Conservation (phyloP, 2,888 invertebrate genomes). For the Spialia ferax region DNA sequence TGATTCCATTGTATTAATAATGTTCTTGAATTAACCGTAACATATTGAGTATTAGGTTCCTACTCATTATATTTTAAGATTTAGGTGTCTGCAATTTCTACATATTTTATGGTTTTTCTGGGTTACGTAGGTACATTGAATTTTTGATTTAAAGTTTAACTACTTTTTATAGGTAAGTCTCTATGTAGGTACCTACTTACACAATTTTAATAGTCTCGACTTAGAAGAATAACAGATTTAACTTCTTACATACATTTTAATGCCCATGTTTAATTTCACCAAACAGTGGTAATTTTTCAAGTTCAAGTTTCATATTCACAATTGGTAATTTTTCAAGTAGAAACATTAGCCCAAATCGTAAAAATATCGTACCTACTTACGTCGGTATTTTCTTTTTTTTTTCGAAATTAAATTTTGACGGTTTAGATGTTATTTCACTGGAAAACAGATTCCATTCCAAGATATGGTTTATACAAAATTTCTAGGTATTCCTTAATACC, state of each 20-base stretch:
- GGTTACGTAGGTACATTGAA: too few relatives aligned
- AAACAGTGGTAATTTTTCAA: background rate
- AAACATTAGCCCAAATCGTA: background rate
- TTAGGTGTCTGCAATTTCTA: too few relatives aligned
- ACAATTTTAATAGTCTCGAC: background rate
- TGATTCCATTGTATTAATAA: background rate
- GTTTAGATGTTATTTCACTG: background rate
- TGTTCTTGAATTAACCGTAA: background rate
- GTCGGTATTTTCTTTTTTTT: too few relatives aligned
- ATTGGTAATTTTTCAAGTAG: background rate
- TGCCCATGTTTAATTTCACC: background rate
- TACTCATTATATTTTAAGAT: too few relatives aligned
- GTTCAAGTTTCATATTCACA: too few relatives aligned
- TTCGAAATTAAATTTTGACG: background rate
- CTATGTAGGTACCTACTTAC: too few relatives aligned
- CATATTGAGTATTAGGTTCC: background rate
- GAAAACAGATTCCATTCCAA: background rate
- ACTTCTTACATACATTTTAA: constrained; percentile 1
- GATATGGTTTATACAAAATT: background rate
- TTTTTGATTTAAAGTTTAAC: too few relatives aligned
- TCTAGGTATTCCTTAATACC: too few relatives aligned
- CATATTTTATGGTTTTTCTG: too few relatives aligned
- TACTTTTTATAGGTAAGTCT: background rate
- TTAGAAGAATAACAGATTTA: background rate
- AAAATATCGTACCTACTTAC: too few relatives aligned